A percentile compares a stretch with the other conserved stretches of the same genome.
Conservation (phyloP, 2,888 invertebrate species). For the Melinaea menophilus region DNA sequence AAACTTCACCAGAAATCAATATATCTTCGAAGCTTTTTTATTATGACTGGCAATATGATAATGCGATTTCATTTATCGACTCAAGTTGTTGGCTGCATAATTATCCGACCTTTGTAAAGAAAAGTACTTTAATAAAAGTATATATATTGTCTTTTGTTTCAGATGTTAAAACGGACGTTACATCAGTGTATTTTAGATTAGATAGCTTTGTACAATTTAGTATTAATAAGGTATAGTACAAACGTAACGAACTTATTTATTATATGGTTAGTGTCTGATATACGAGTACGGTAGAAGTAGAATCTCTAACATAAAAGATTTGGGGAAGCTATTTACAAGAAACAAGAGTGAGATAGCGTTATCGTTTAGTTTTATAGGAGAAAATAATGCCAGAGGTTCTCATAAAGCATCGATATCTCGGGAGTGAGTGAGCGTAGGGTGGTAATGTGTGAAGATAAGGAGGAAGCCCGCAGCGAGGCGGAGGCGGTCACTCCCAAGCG, state of each 20-base stretch:
- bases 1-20: slow-evolving; percentile 14
- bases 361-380: slow-evolving; percentile 61
- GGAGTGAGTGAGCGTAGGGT: slow-evolving; percentile 62
- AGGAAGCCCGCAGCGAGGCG: slow-evolving; percentile 65
- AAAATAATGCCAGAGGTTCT: slow-evolving; percentile 70
- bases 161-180: slow-evolving; percentile 76
- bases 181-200: slow-evolving; percentile 50
- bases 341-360: slow-evolving; percentile 60
- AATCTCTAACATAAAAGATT: slow-evolving; percentile 40
- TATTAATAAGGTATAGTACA: slow-evolving; percentile 57
- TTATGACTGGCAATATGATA: background rate
- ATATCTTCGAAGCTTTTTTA: background rate
- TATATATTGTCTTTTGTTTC: slow-evolving; percentile 49
- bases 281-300: slow-evolving; percentile 44
- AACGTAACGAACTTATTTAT: slow-evolving; percentile 64
- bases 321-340: slow-evolving; percentile 53
- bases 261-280: slow-evolving; percentile 33
- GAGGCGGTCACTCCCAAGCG: slow-evolving; percentile 57
- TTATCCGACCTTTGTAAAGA: background rate
- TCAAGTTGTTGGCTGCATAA: too few species aligned
- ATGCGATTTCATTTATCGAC: too few species aligned
- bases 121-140: background rate
- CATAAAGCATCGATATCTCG: slow-evolving; percentile 73
- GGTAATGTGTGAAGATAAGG: slow-evolving; percentile 73
- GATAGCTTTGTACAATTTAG: slow-evolving; percentile 41